phyloP scores from a whole-genome alignment of 1,140 invertebrate species.

The Ganaspis sp. region DNA sequence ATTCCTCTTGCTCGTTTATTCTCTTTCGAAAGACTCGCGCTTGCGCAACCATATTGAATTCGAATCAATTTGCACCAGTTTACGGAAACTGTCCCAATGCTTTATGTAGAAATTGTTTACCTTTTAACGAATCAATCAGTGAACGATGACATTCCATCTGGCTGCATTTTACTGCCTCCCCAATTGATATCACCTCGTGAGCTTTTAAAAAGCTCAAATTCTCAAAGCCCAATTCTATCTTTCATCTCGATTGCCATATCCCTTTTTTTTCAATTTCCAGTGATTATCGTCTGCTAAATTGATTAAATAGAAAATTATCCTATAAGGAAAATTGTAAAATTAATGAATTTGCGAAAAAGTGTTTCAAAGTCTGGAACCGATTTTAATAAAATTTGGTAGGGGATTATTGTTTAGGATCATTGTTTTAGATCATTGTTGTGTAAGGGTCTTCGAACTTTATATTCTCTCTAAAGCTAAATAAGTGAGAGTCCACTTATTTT shows the following conservation, averaged over 20 bases:
- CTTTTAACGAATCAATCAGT: conserved; percentile 25
- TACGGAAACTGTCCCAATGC: conserved; percentile 28
- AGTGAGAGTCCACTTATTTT: too few relatives aligned
- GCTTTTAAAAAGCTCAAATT: conserved; percentile 21
- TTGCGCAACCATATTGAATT: conserved; percentile 25
- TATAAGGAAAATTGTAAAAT: too few relatives aligned
- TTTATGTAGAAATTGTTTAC: conserved; percentile 29
- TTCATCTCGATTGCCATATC: neutral
- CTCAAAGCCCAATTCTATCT: neutral
- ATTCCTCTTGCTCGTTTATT: conserved; percentile 1
- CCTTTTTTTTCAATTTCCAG: neutral
- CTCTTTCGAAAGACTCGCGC: neutral
- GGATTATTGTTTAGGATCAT: too few relatives aligned
- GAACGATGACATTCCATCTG: conserved; percentile 18
- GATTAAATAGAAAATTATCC: too few relatives aligned
- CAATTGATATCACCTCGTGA: neutral
- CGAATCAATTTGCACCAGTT: conserved; percentile 21
- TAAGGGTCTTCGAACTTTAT: too few relatives aligned
- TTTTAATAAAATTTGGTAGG: too few relatives aligned
- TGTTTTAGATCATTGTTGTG: too few relatives aligned
- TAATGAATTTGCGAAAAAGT: too few relatives aligned
- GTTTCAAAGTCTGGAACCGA: too few relatives aligned
- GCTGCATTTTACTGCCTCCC: conserved; percentile 1
- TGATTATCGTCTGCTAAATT: neutral
- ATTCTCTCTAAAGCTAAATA: too few relatives aligned